Evolutionary conservation across 2,113 vertebrate genomes (phyloP).

Genomic region (Megalops atlanticus): DNA sequence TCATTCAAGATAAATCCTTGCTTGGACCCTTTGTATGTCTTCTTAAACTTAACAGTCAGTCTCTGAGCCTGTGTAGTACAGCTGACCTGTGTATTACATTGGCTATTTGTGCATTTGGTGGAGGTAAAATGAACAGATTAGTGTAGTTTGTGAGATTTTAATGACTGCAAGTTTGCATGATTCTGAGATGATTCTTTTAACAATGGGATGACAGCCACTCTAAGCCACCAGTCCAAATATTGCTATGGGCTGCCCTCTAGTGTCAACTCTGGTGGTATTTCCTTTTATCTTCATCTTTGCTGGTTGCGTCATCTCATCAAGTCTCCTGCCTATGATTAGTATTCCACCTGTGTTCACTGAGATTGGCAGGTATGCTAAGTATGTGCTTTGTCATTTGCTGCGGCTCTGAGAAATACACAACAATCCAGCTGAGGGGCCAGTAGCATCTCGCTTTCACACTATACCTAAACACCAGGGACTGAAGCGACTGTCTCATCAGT

Average conservation of each 20-base stretch:
- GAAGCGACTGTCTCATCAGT: no score
- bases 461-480: no score
- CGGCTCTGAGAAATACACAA: no score
- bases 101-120: no score
- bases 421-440: no score
- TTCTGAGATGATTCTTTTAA: not conserved
- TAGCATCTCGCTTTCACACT: no score
- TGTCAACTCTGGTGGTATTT: not conserved
- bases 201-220: not conserved
- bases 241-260: constrained; percentile 20
- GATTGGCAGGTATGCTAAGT: no score
- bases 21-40: not conserved
- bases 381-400: no score
- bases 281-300: not conserved
- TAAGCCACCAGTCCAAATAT: not conserved
- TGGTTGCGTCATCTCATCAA: not conserved
- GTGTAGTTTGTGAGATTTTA: not conserved
- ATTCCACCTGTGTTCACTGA: no score
- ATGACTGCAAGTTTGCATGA: not conserved
- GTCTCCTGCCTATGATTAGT: no score
- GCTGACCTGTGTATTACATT: no score
- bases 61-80: no score
- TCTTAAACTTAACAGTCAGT: not conserved
- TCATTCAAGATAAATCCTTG: not conserved
- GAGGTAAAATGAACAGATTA: not conserved